phyloP scores from a whole-genome alignment of 2,888 invertebrate genomes.

The Drosophila buzzatii region DNA sequence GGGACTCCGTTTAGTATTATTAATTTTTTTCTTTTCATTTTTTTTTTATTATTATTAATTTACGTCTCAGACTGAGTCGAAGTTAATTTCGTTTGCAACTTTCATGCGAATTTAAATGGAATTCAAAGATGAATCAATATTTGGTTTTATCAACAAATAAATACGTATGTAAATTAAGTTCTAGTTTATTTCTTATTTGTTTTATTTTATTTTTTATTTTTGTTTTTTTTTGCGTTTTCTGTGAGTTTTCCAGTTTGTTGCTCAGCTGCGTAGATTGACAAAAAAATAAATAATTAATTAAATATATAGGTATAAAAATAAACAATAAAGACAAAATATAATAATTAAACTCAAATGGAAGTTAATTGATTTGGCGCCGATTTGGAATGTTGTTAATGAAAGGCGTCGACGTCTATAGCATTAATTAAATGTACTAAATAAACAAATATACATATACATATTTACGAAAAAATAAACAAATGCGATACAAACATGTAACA shows the following conservation, averaged over 20 bases:
- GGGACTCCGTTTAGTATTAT: conserved; percentile 54
- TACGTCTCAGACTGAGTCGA: conserved; percentile 57
- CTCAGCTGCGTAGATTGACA: conserved; percentile 39
- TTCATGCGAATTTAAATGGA: conserved; percentile 57
- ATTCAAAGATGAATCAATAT: conserved; percentile 69
- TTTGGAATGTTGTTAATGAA: conserved; percentile 68
- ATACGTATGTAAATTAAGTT: conserved; percentile 61
- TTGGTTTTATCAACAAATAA: conserved; percentile 44
- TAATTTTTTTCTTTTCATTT: conserved; percentile 27
- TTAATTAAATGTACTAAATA: conserved; percentile 73
- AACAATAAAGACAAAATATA: conserved; percentile 14
- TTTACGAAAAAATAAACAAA: conserved; percentile 14
- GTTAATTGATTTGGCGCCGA: conserved; percentile 76
- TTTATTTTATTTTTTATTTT: neutral
- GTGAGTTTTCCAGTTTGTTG: conserved; percentile 63
- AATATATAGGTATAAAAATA: neutral
- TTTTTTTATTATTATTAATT: conserved; percentile 67
- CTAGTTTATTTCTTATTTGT: conserved; percentile 28
- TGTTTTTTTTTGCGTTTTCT: conserved; percentile 37
- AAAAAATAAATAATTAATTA: conserved; percentile 8
- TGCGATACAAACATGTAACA: conserved; percentile 10
- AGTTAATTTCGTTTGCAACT: conserved; percentile 61
- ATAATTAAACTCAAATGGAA: conserved; percentile 49
- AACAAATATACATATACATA: conserved; percentile 48
- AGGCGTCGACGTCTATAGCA: conserved; percentile 48